Evolutionary conservation across 2,113 vertebrate genomes (phyloP), one percentile per base, ranked within the genome.

Genomic region (Charina bottae): DNA sequence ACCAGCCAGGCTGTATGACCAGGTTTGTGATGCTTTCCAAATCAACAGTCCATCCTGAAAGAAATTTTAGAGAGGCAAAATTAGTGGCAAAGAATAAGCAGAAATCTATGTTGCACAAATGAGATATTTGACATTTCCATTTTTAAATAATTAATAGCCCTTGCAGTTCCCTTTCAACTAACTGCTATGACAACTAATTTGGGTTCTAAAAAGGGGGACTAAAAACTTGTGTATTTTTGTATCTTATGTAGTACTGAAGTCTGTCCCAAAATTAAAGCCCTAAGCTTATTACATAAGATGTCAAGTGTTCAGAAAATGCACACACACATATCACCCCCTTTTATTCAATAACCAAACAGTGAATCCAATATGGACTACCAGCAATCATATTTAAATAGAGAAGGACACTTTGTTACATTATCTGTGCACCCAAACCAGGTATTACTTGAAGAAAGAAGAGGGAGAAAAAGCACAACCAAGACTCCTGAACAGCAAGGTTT

Each of bases 41-140:
- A 97, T 98, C 97, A 98, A 97, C 96, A 97, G 95, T 97, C 97
- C 98, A 98, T 97, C 97, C 97, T 97, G 97, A 93, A 97, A 97
- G 93, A 96, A 97, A 96, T 94, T 21, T n/a, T 95, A 90, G 92
- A 96, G 92, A 95, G 94, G 94, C 92, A 94, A 6, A 96, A 92
- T 97, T 97, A 97, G 95, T 93, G 93, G 95, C 93, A 33, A 93
- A 93, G 54, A n/a, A 93, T 6, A 0, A 21, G 33, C 54, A 85
- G 78, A 93, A 64, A 93, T 12, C 0, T 23, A 54, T 84, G 85
- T 2, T 42, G 46, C 58, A 89, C 26, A 62, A n/a, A 23, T 26
- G 23, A 88, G 3, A 19, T 54, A 54, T 15, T n/a, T 84, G 42
- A 53, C 33, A 37, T 60, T 85, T 62, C 28, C 42, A 64, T 89